Percentiles rank a stretch among this genome's conserved stretches.
Conservation (phyloP, 2,113 vertebrate species). For the Coryphaenoides rupestris region DNA sequence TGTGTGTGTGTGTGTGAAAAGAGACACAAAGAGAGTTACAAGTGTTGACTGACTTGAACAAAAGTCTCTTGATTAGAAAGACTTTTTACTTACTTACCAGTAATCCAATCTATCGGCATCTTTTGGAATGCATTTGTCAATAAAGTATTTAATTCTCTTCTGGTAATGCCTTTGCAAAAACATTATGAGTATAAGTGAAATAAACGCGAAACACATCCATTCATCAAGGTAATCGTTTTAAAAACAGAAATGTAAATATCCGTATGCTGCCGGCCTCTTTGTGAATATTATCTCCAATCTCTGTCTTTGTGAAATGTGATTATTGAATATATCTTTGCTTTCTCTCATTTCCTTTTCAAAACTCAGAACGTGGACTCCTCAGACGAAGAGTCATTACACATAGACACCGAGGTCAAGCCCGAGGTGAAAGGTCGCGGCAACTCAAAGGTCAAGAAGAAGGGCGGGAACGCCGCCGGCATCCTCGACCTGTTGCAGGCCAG, state of each 20-base stretch:
- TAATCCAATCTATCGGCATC: neutral
- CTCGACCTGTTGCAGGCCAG: slow-evolving; percentile 96
- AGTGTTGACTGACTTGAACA: neutral
- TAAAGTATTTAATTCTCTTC: neutral
- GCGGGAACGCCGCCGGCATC: slow-evolving; percentile 83
- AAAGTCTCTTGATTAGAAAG: neutral
- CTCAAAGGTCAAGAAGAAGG: slow-evolving; percentile 90
- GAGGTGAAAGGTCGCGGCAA: slow-evolving; percentile 80
- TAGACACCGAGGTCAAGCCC: slow-evolving; percentile 83
- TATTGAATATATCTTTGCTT: neutral
- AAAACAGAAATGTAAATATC: no score
- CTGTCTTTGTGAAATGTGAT: neutral
- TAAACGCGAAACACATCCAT: no score
- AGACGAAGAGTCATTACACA: slow-evolving; percentile 92
- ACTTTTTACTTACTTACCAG: neutral
- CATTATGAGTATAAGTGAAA: no score
- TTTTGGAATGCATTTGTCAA: neutral
- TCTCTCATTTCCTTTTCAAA: slow-evolving; percentile 3
- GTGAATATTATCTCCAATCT: neutral
- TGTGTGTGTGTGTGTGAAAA: neutral
- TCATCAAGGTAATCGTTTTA: no score
- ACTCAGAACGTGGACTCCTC: slow-evolving; percentile 85
- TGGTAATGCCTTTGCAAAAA: neutral
- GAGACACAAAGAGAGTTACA: no score
- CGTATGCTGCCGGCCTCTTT: no score